A percentile compares a stretch with the other conserved stretches of the same genome.
Evolutionary conservation across 1,140 invertebrate species (phyloP).

Genomic region (Elymnias hypermnestra): DNA sequence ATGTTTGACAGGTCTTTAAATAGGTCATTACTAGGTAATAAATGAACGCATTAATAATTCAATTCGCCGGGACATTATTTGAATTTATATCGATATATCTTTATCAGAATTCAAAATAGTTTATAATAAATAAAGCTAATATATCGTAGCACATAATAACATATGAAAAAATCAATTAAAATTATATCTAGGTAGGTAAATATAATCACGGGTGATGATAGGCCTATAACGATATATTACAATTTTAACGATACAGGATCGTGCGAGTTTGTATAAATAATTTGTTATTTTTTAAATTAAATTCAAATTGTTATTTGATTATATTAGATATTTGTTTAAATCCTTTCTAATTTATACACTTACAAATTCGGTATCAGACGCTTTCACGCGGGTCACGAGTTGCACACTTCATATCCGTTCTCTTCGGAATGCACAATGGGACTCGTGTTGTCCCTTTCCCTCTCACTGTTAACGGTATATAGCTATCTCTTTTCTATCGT

Average conservation of each 20-base stretch:
- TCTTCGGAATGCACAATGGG: slow-evolving; percentile 60
- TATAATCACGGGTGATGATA: slow-evolving; percentile 26
- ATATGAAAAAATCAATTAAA: background rate
- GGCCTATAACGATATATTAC: slow-evolving; percentile 21
- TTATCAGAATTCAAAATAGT: background rate
- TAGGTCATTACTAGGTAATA: too few relatives aligned
- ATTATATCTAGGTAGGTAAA: slow-evolving; percentile 19
- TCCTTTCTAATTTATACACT: slow-evolving; percentile 30
- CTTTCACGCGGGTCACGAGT: slow-evolving; percentile 66
- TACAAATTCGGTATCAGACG: slow-evolving; percentile 51
- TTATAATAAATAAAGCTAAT: background rate
- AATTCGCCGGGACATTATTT: too few relatives aligned
- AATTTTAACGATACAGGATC: too few relatives aligned
- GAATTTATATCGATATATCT: too few relatives aligned
- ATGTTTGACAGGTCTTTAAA: too few relatives aligned
- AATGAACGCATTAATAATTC: too few relatives aligned
- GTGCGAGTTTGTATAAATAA: too few relatives aligned
- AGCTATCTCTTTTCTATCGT: slow-evolving; percentile 26
- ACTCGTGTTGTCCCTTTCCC: slow-evolving; percentile 43
- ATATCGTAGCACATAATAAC: background rate
- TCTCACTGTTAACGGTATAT: slow-evolving; percentile 1
- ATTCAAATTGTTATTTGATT: too few relatives aligned
- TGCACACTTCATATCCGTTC: slow-evolving; percentile 60
- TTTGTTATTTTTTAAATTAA: too few relatives aligned
- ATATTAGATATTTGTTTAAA: background rate